Conservation (phyloP, 2,113 vertebrate genomes). For the Mesembrinibis cayennensis region DNA sequence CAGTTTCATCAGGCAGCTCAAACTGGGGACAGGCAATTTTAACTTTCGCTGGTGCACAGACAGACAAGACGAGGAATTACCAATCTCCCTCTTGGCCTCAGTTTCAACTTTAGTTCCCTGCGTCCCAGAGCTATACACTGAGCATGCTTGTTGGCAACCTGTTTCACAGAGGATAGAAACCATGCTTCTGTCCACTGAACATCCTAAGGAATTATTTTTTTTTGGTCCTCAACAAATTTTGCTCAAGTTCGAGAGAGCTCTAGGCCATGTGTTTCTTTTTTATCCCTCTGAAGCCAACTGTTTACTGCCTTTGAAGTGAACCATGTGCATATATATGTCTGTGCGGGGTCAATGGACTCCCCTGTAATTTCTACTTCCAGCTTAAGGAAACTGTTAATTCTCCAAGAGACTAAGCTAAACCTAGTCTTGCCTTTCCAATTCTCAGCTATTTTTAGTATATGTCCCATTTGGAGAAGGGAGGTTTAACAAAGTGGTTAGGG, state of each 20-base stretch:
- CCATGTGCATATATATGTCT: rapidly evolving
- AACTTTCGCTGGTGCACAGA: neutral
- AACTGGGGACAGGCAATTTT: neutral
- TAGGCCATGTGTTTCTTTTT: neutral
- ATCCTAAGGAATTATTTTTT: neutral
- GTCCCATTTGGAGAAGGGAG: neutral
- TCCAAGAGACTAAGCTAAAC: neutral
- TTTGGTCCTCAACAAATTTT: neutral
- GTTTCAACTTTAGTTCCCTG: neutral
- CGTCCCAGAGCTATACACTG: rapidly evolving
- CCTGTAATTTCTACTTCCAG: neutral
- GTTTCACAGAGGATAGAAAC: neutral
- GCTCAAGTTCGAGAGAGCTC: neutral
- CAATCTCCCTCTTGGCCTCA: neutral
- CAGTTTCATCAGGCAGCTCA: neutral
- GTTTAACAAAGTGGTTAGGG: neutral
- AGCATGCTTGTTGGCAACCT: neutral
- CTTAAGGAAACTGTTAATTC: neutral
- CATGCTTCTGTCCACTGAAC: neutral
- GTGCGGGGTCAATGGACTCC: neutral
- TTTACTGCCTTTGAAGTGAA: neutral
- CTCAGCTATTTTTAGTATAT: neutral
- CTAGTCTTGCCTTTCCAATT: neutral
- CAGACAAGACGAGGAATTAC: neutral
- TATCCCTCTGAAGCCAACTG: neutral